A percentile compares a stretch with the other conserved stretches of the same genome.
Conservation (phyloP, 2,797 vertebrate genomes). For the Onychomys arenicola region DNA sequence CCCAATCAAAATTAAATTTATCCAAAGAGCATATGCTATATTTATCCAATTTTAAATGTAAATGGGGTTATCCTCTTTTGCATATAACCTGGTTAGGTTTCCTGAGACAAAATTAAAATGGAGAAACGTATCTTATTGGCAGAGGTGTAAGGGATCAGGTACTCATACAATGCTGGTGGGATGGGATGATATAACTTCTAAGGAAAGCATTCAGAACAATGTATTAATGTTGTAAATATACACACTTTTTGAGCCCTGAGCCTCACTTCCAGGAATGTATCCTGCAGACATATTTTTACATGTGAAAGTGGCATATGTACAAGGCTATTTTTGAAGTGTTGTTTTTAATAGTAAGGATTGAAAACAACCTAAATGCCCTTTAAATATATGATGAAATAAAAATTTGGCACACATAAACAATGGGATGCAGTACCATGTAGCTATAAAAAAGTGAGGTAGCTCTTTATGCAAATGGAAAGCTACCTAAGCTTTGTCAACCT, state of each 20-base stretch:
- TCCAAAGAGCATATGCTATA: constrained; percentile 74
- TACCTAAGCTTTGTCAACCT: constrained; percentile 44
- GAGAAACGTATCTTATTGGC: constrained; percentile 67
- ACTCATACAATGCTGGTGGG: neutral
- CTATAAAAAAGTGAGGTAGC: constrained; percentile 58
- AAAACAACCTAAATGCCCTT: constrained; percentile 56
- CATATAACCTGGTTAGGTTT: constrained; percentile 77
- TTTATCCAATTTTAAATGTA: constrained; percentile 77
- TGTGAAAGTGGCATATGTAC: constrained; percentile 47
- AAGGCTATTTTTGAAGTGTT: constrained; percentile 69
- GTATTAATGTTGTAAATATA: constrained; percentile 25
- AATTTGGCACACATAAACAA: constrained; percentile 32
- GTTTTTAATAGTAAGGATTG: constrained; percentile 64
- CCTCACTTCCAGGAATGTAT: constrained; percentile 44
- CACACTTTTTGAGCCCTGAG: constrained; percentile 16
- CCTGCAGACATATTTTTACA: constrained; percentile 62
- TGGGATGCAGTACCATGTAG: constrained; percentile 45
- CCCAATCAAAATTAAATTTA: constrained; percentile 79
- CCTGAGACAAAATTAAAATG: constrained; percentile 67
- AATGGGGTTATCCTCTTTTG: constrained; percentile 72
- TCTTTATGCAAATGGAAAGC: constrained; percentile 62
- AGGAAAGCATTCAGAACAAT: constrained; percentile 55
- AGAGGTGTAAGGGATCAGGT: constrained; percentile 61
- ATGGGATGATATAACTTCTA: constrained; percentile 47
- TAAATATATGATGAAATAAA: constrained; percentile 62